These are phyloP conservation scores for Neomorphus geoffroyi DNA, from an alignment of 2,797 vertebrate species.

Conservation along the genomic window DNA sequence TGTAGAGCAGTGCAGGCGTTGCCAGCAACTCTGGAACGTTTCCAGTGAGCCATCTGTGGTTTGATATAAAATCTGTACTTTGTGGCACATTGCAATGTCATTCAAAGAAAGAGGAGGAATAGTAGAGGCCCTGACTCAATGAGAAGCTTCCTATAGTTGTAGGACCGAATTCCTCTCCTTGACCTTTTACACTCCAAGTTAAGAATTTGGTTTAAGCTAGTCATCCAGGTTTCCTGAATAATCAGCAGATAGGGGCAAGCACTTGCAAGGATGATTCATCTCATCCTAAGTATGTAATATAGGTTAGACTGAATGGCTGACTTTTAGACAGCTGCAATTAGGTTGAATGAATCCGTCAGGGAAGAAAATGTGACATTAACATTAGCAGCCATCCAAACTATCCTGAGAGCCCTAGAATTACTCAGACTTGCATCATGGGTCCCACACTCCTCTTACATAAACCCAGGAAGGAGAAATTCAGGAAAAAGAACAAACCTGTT, in stretches of 20 bases:
- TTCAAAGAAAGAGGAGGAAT: background rate
- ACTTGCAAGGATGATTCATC: background rate
- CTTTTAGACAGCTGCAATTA: slow-evolving; percentile 38
- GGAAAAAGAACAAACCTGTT: background rate
- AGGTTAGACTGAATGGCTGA: background rate
- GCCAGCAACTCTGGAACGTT: background rate
- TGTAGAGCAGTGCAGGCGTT: background rate
- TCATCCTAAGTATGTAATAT: background rate
- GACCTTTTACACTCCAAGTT: background rate
- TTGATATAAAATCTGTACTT: slow-evolving; percentile 12
- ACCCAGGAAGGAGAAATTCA: background rate
- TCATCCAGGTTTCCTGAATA: background rate
- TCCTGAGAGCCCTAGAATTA: background rate
- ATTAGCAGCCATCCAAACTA: background rate
- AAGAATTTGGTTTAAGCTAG: background rate
- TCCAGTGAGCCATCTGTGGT: slow-evolving; percentile 50
- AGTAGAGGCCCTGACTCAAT: background rate
- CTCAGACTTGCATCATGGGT: background rate
- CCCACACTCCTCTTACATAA: background rate
- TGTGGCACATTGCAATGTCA: background rate
- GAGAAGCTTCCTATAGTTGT: background rate
- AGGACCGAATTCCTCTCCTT: slow-evolving; percentile 30
- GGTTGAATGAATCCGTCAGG: background rate
- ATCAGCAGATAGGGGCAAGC: slow-evolving; percentile 3
- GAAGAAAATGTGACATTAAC: slow-evolving; percentile 28